Evolutionary conservation across 2,113 vertebrate species (phyloP), one percentile per base, ranked within the genome.

Genomic region (Leucopternis melanops): DNA sequence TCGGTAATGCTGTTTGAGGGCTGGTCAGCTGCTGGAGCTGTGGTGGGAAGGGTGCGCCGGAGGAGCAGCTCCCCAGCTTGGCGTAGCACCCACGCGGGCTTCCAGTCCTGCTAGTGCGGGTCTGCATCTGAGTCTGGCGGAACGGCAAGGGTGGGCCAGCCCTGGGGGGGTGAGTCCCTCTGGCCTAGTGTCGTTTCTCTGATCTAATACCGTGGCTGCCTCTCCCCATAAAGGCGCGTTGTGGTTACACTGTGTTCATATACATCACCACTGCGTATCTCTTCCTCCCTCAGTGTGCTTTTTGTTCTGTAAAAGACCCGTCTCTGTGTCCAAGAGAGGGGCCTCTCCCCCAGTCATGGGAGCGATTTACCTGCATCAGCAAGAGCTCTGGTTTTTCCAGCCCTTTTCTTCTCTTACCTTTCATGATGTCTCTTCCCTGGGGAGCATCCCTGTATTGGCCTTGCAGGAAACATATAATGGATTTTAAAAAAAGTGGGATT

Each of bases 211-310:
- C 20, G n/a, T 32, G n/a, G 58, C 50, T 45, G 38, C 58, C 34
- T 36, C 29, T 52, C 20, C 29, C 13, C 0, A 1, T 21, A 16
- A 47, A 36, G 44, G 19, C 34, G 72, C 0, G 1, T 31, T 25
- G 6, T 1, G 8, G 31, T 49, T 36, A 12, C 2, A 1, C 34
- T 13, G 34, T 17, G 44, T 54, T 66, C 12, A 3, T 18, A 10
- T 3, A 16, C 14, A 2, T 66, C 59, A 14, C 19, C 9, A 4
- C 65, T 22, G 10, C 3, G 0, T 23, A 3, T 31, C 42, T n/a
- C 6, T 59, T 36, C 70, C 38, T 16, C 21, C 55, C 13, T 85
- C 14, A 15, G 0, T 13, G 8, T 5, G 13, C 69, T 65, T 62
- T 77, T 32, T 67, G 25, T 36, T 49, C 75, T 11, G 8, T 16